A percentile compares a stretch with the other conserved stretches of the same genome.
Conservation (phyloP, 2,888 invertebrate species). For the Ormyrus pomaceus region DNA sequence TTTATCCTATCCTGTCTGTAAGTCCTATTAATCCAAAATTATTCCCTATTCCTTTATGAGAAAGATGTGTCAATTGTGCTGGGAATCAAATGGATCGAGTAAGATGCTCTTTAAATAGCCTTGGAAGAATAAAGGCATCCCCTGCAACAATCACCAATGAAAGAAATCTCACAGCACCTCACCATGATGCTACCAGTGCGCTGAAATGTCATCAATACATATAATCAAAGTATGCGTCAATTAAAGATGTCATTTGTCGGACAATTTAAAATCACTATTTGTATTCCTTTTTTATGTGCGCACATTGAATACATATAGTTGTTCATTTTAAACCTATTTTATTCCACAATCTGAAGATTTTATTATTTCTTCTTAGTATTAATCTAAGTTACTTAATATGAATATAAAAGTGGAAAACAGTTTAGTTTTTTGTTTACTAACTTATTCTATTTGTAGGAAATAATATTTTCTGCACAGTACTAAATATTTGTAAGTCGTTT, state of each 20-base stretch:
- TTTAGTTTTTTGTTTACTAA: constrained; percentile 34
- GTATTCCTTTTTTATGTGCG: constrained; percentile 64
- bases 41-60: constrained; percentile 37
- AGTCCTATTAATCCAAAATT: constrained; percentile 15
- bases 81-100: constrained; percentile 39
- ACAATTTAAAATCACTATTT: constrained; percentile 68
- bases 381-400: constrained; percentile 40
- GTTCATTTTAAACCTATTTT: constrained; percentile 60
- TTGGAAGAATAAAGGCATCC: constrained; percentile 48
- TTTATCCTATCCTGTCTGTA: constrained; percentile 32
- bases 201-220: constrained; percentile 54
- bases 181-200: constrained; percentile 56
- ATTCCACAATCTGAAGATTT: constrained; percentile 56
- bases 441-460: constrained; percentile 44
- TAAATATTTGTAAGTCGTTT: constrained; percentile 36
- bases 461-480: constrained; percentile 31
- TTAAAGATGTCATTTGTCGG: constrained; percentile 70
- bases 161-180: constrained; percentile 56
- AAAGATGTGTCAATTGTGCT: constrained; percentile 50
- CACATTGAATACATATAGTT: constrained; percentile 65
- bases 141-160: constrained; percentile 45
- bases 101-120: constrained; percentile 40
- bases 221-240: constrained; percentile 71
- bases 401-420: constrained; percentile 6
- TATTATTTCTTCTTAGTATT: constrained; percentile 37